Percentiles rank a stretch among this genome's conserved stretches.
phyloP scores from a whole-genome alignment of 2,888 invertebrate species.

The Doris montereyensis region DNA sequence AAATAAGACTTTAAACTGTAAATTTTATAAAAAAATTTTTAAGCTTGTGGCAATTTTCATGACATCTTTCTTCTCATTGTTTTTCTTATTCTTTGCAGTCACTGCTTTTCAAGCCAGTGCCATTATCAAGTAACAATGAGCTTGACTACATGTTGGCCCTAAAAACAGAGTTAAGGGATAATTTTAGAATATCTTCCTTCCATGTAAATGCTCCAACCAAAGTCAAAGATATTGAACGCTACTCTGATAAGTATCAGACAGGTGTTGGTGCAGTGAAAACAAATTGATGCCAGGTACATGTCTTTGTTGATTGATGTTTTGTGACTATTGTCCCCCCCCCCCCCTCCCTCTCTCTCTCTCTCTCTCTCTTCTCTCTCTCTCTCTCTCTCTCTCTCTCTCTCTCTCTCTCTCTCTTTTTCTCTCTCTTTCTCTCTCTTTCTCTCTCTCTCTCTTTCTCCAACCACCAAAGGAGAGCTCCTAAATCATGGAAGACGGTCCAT shows the following conservation, averaged over 20 bases:
- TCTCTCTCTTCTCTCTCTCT: no score
- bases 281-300: constrained; percentile 61
- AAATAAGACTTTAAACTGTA: no score
- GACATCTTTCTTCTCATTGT: background rate
- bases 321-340: no score
- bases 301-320: no score
- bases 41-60: background rate
- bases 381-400: no score
- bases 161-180: constrained; percentile 70
- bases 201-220: constrained; percentile 54
- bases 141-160: constrained; percentile 71
- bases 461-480: no score
- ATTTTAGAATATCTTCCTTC: constrained; percentile 70
- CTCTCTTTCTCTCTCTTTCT: no score
- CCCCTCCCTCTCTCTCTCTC: no score
- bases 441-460: no score
- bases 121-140: constrained; percentile 68
- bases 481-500: no score
- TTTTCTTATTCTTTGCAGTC: constrained; percentile 57
- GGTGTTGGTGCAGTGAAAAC: constrained; percentile 50
- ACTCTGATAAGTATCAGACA: constrained; percentile 73
- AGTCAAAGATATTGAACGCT: constrained; percentile 72
- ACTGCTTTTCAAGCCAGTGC: constrained; percentile 74
- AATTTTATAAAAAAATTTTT: no score
- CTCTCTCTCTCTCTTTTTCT: no score